Evolutionary conservation across 2,797 vertebrate species (phyloP).

Genomic region (Menidia menidia): DNA sequence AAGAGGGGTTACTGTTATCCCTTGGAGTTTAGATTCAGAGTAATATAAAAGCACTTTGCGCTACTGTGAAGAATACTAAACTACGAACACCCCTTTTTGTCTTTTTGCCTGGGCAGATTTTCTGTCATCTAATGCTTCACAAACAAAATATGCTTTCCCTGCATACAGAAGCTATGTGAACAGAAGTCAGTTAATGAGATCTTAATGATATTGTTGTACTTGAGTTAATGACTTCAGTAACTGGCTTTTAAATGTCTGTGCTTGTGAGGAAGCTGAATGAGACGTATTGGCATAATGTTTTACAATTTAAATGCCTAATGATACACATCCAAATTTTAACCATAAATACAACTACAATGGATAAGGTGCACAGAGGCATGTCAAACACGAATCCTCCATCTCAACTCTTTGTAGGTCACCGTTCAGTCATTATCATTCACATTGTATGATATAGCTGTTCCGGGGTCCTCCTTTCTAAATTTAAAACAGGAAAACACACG

Average conservation of each 20-base stretch:
- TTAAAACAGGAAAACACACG: slow-evolving; percentile 41
- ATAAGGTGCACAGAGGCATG: neutral
- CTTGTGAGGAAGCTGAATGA: slow-evolving; percentile 39
- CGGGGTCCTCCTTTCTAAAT: slow-evolving; percentile 34
- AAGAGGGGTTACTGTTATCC: too few species aligned
- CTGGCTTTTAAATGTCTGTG: slow-evolving; percentile 19
- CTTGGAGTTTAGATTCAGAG: too few species aligned
- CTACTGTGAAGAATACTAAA: neutral
- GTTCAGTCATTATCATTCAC: slow-evolving; percentile 20
- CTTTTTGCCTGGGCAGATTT: neutral
- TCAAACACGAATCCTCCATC: neutral
- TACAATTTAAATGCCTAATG: slow-evolving; percentile 43
- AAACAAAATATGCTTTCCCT: neutral
- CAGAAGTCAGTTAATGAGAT: slow-evolving; percentile 44
- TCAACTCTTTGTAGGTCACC: neutral
- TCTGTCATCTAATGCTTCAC: neutral
- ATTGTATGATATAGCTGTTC: slow-evolving; percentile 15
- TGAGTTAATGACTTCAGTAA: slow-evolving; percentile 44
- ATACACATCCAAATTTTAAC: slow-evolving; percentile 16
- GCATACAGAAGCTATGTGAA: slow-evolving; percentile 1
- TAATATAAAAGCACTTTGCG: too few species aligned
- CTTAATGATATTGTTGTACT: slow-evolving; percentile 46
- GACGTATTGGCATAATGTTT: slow-evolving; percentile 29
- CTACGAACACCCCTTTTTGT: neutral
- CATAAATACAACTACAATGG: neutral